These are phyloP conservation scores for Lepidocyrtoides sp. DNA, from an alignment of 2,888 invertebrate genomes.

Conservation along the genomic window DNA sequence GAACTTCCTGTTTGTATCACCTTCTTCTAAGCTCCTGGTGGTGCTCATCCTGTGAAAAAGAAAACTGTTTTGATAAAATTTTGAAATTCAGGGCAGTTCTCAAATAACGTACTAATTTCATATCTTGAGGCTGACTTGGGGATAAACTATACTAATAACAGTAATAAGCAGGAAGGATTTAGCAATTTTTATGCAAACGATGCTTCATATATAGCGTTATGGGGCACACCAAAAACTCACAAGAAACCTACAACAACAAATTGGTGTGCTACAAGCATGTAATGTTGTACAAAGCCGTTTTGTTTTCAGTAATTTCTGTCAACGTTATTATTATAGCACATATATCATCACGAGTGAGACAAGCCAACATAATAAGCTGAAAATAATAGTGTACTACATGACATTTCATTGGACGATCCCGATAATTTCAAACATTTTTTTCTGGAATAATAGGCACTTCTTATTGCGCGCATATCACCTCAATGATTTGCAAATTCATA, in stretches of 20 bases:
- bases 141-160: background rate
- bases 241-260: background rate
- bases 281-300: background rate
- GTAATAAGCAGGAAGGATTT: conserved; percentile 37
- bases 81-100: conserved; percentile 51
- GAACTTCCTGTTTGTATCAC: conserved; percentile 39
- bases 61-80: conserved; percentile 4
- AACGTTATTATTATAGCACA: background rate
- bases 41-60: conserved; percentile 50
- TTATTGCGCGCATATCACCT: no score
- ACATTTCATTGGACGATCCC: no score
- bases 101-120: conserved; percentile 18
- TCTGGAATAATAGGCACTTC: no score
- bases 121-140: conserved; percentile 1
- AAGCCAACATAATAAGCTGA: no score
- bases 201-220: background rate
- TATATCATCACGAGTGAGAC: background rate
- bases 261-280: background rate
- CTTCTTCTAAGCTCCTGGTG: conserved; percentile 27
- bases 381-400: no score
- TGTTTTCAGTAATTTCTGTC: background rate
- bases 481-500: no score
- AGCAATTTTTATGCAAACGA: conserved; percentile 28
- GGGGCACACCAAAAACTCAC: background rate
- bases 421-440: no score